phyloP scores from a whole-genome alignment of 2,113 vertebrate species.

The Circaetus gallicus region DNA sequence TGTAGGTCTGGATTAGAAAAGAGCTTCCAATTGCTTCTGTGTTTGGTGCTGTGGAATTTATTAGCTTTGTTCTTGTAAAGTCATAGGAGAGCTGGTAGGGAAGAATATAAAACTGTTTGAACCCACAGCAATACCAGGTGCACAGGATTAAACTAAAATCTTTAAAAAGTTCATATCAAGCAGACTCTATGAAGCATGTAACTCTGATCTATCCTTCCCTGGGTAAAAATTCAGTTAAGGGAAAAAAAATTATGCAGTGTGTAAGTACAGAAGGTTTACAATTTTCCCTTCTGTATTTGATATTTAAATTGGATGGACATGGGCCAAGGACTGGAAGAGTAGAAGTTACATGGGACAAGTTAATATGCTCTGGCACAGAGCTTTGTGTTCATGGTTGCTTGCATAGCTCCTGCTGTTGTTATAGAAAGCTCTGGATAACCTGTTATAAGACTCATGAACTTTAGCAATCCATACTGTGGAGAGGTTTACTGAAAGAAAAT shows the following conservation, averaged over 20 bases:
- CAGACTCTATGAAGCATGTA: not conserved
- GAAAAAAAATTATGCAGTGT: not conserved
- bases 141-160: constrained; percentile 5
- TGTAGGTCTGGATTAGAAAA: constrained; percentile 2
- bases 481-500: not conserved
- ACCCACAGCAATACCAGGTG: constrained; percentile 29
- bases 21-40: constrained; percentile 21
- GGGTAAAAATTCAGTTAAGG: not conserved
- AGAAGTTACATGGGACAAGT: constrained; percentile 1
- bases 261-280: constrained; percentile 11
- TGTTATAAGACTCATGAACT: not conserved
- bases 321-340: constrained; percentile 8
- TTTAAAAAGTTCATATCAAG: not conserved
- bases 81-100: not conserved
- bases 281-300: constrained; percentile 17
- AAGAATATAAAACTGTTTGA: constrained; percentile 18
- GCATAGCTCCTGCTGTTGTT: constrained; percentile 7
- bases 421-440: constrained; percentile 1
- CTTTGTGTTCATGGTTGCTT: not conserved
- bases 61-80: constrained; percentile 33
- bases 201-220: not conserved
- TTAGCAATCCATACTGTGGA: not conserved
- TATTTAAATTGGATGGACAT: constrained; percentile 7
- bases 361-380: constrained; percentile 7
- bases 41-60: constrained; percentile 39